Percentiles rank a stretch among this genome's conserved stretches.
Conservation (phyloP, 2,888 invertebrate species). For the Harpalus rufipes region DNA sequence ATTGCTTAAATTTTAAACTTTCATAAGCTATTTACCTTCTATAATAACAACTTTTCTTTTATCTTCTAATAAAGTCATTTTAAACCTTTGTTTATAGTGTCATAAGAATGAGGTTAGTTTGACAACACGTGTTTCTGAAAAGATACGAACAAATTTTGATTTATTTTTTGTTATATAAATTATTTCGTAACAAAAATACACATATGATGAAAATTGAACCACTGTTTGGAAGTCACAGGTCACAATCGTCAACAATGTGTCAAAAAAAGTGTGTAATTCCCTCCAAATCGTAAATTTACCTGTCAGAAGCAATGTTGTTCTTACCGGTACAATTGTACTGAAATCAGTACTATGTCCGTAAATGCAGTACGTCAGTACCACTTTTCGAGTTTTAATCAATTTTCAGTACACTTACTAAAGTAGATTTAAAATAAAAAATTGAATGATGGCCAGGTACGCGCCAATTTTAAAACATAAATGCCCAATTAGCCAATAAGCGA, state of each 20-base stretch:
- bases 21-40: slow-evolving; percentile 4
- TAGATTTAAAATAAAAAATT: too few relatives aligned
- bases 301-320: too few relatives aligned
- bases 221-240: slow-evolving; percentile 4
- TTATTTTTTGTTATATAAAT: background rate
- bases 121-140: background rate
- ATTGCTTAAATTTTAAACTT: background rate
- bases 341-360: too few relatives aligned
- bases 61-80: slow-evolving; percentile 51
- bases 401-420: too few relatives aligned
- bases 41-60: slow-evolving; percentile 27
- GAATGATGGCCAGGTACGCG: too few relatives aligned
- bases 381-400: too few relatives aligned
- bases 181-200: background rate
- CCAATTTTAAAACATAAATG: too few relatives aligned
- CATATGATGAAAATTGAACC: background rate
- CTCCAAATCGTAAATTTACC: background rate
- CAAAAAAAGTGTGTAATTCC: slow-evolving; percentile 1
- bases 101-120: slow-evolving; percentile 11
- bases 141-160: background rate
- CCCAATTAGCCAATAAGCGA: too few relatives aligned
- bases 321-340: too few relatives aligned
- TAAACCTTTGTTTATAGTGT: slow-evolving; percentile 12
- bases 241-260: background rate
- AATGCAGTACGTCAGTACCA: too few relatives aligned